Evolutionary conservation across 2,888 invertebrate species (phyloP).

Genomic region (Opisthograptis luteolata): DNA sequence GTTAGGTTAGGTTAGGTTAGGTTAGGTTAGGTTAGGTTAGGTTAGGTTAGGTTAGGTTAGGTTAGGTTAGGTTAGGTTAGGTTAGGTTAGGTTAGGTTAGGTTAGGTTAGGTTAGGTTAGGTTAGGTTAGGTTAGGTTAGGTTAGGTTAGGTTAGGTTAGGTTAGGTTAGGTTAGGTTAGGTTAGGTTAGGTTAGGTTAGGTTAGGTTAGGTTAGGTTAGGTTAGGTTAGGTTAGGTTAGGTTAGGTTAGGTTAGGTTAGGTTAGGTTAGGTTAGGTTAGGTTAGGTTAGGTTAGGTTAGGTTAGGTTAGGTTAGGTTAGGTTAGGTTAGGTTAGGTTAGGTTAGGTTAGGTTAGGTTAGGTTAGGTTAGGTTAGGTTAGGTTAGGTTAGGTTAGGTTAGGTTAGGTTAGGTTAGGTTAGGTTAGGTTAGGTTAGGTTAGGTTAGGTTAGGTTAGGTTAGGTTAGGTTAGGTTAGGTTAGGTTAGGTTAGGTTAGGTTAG

Average conservation of each 20-base stretch:
- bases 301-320: neutral
- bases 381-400: slow-evolving; percentile 1
- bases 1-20: slow-evolving; percentile 24
- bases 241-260: slow-evolving; percentile 1
- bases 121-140: slow-evolving; percentile 33
- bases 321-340: slow-evolving; percentile 1
- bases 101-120: slow-evolving; percentile 27
- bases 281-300: slow-evolving; percentile 1
- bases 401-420: slow-evolving; percentile 1
- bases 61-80: slow-evolving; percentile 31
- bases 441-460: slow-evolving; percentile 1
- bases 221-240: slow-evolving; percentile 1
- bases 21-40: slow-evolving; percentile 33
- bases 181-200: neutral
- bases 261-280: neutral
- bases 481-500: slow-evolving; percentile 1
- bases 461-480: slow-evolving; percentile 1
- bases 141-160: slow-evolving; percentile 28
- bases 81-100: slow-evolving; percentile 33
- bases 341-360: slow-evolving; percentile 1
- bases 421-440: slow-evolving; percentile 1
- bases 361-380: slow-evolving; percentile 1
- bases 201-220: slow-evolving; percentile 1
- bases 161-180: slow-evolving; percentile 5
- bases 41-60: slow-evolving; percentile 15